These are phyloP conservation scores for Ceriagrion tenellum DNA, from an alignment of 2,888 invertebrate genomes.

Conservation along the genomic window DNA sequence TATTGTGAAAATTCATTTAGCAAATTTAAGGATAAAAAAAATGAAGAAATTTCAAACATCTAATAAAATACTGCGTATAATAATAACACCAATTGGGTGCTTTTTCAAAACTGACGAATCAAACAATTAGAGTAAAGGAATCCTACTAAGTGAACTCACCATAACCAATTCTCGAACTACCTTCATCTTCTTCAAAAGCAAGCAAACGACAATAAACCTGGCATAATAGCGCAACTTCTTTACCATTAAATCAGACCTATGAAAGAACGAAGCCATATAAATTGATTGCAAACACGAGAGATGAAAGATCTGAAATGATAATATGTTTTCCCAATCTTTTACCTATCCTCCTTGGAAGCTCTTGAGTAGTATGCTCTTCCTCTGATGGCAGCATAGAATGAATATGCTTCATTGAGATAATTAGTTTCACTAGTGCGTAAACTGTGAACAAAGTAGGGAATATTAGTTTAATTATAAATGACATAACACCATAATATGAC, in stretches of 20 bases:
- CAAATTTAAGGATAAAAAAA: background rate
- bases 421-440: constrained; percentile 97
- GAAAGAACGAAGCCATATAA: constrained; percentile 72
- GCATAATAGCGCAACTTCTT: constrained; percentile 97
- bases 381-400: constrained; percentile 97
- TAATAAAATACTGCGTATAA: background rate
- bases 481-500: too few relatives aligned
- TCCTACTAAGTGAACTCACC: constrained; percentile 76
- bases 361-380: constrained; percentile 96
- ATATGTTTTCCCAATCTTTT: constrained; percentile 71
- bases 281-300: constrained; percentile 12
- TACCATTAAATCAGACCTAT: constrained; percentile 93
- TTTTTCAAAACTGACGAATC: background rate
- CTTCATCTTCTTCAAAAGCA: constrained; percentile 95
- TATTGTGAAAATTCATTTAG: too few relatives aligned
- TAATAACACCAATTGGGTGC: too few relatives aligned
- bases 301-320: constrained; percentile 8
- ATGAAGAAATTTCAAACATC: too few relatives aligned
- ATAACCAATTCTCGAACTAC: constrained; percentile 93
- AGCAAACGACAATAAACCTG: constrained; percentile 96
- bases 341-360: constrained; percentile 95
- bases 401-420: constrained; percentile 96
- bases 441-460: constrained; percentile 80
- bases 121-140: background rate
- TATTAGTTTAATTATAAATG: too few relatives aligned